Evolutionary conservation across 2,888 invertebrate genomes (phyloP).

Genomic region (Nephrotoma appendiculata): DNA sequence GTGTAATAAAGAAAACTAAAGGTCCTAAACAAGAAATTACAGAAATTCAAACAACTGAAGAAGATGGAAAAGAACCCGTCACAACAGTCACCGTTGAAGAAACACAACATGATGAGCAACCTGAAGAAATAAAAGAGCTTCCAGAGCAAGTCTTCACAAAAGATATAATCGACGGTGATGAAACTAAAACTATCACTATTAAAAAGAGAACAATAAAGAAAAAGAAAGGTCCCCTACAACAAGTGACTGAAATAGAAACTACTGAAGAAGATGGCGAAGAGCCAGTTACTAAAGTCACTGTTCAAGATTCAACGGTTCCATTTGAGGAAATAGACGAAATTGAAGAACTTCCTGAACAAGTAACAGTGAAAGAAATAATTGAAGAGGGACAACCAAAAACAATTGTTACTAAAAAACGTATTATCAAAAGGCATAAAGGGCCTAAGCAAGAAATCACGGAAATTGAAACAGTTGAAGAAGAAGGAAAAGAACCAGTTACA

Average conservation of each 20-base stretch:
- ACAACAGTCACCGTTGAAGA: slow-evolving; percentile 17
- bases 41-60: slow-evolving; percentile 27
- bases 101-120: slow-evolving; percentile 3
- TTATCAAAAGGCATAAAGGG: slow-evolving; percentile 26
- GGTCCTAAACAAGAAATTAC: slow-evolving; percentile 25
- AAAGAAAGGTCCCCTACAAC: slow-evolving; percentile 24
- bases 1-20: slow-evolving; percentile 22
- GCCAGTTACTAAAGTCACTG: slow-evolving; percentile 23
- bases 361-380: slow-evolving; percentile 25
- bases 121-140: slow-evolving; percentile 19
- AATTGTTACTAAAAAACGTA: slow-evolving; percentile 22
- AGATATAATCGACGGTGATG: slow-evolving; percentile 14
- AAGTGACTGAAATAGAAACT: slow-evolving; percentile 29
- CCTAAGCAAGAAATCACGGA: slow-evolving; percentile 25
- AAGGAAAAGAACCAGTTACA: slow-evolving; percentile 22
- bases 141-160: slow-evolving; percentile 22
- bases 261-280: slow-evolving; percentile 27
- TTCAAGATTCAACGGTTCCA: slow-evolving; percentile 21
- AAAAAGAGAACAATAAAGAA: slow-evolving; percentile 25
- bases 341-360: slow-evolving; percentile 22
- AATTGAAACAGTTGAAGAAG: slow-evolving; percentile 18
- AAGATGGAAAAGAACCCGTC: slow-evolving; percentile 24
- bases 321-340: slow-evolving; percentile 15
- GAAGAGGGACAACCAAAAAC: slow-evolving; percentile 21
- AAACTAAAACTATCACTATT: slow-evolving; percentile 18